Evolutionary conservation across 2,113 vertebrate genomes (phyloP).

Genomic region (Speoplatyrhinus poulsoni): DNA sequence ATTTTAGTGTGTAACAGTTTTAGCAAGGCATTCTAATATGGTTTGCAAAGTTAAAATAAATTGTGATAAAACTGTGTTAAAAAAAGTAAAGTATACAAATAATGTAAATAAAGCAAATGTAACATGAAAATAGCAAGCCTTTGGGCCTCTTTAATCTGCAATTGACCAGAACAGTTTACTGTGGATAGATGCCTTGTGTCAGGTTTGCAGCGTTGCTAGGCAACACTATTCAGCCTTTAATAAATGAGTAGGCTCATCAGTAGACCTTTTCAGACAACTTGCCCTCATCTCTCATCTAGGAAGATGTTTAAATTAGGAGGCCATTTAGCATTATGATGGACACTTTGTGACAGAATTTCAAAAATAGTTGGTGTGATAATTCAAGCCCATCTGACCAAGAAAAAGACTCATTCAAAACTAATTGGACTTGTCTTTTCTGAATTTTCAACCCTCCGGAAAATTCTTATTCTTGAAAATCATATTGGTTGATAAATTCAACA

Average conservation of each 20-base stretch:
- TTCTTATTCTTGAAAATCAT: no score
- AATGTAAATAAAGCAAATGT: constrained; percentile 38
- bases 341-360: no score
- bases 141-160: constrained; percentile 32
- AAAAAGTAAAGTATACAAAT: constrained; percentile 16
- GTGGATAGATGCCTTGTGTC: constrained; percentile 40
- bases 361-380: no score
- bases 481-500: no score
- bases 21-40: constrained; percentile 52
- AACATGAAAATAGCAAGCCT: constrained; percentile 39
- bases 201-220: constrained; percentile 57
- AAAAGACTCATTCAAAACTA: no score
- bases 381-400: no score
- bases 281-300: constrained; percentile 29
- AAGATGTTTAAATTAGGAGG: background rate
- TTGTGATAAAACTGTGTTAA: constrained; percentile 44
- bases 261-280: constrained; percentile 40
- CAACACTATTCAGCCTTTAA: constrained; percentile 60
- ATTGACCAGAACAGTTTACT: constrained; percentile 29
- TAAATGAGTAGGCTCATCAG: constrained; percentile 62
- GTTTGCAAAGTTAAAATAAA: background rate
- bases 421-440: no score
- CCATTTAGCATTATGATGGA: background rate
- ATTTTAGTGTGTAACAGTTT: constrained; percentile 1
- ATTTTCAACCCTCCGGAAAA: no score